phyloP scores from a whole-genome alignment of 2,888 invertebrate genomes.

The Protophormia terraenovae region DNA sequence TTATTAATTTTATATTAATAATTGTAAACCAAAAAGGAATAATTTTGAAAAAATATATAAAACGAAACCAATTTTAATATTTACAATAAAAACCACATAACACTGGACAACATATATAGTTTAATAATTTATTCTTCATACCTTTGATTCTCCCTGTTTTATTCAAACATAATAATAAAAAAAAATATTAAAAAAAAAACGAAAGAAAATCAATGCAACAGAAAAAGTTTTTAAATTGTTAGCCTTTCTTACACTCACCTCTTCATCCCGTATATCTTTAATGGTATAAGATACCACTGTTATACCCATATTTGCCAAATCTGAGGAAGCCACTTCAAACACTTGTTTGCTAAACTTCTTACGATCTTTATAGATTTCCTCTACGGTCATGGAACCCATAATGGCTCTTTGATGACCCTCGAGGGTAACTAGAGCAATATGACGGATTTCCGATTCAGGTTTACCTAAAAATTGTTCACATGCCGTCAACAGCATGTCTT shows the following conservation, averaged over 20 bases:
- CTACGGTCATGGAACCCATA: constrained; percentile 98
- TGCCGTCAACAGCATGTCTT: constrained; percentile 89
- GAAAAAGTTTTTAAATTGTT: constrained; percentile 3
- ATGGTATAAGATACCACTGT: constrained; percentile 97
- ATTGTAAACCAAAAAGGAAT: too few species aligned
- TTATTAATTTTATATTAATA: too few species aligned
- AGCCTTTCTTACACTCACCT: constrained; percentile 84
- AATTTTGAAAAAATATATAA: neutral
- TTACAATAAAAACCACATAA: neutral
- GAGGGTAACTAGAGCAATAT: constrained; percentile 94
- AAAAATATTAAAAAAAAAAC: constrained; percentile 43
- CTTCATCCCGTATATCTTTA: constrained; percentile 96
- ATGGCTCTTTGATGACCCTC: constrained; percentile 97
- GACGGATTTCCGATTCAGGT: constrained; percentile 92
- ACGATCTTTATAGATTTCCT: constrained; percentile 97
- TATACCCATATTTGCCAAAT: constrained; percentile 97
- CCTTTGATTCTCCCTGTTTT: constrained; percentile 60
- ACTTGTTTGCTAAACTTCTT: constrained; percentile 97
- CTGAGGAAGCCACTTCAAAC: constrained; percentile 96
- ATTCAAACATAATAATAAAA: constrained; percentile 21
- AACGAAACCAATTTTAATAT: neutral
- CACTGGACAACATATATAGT: neutral
- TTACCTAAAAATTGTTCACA: constrained; percentile 97
- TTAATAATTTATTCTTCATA: constrained; percentile 30
- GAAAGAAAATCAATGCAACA: constrained; percentile 37